Conservation (phyloP, 1,140 invertebrate genomes). For the Drosophila littoralis region DNA sequence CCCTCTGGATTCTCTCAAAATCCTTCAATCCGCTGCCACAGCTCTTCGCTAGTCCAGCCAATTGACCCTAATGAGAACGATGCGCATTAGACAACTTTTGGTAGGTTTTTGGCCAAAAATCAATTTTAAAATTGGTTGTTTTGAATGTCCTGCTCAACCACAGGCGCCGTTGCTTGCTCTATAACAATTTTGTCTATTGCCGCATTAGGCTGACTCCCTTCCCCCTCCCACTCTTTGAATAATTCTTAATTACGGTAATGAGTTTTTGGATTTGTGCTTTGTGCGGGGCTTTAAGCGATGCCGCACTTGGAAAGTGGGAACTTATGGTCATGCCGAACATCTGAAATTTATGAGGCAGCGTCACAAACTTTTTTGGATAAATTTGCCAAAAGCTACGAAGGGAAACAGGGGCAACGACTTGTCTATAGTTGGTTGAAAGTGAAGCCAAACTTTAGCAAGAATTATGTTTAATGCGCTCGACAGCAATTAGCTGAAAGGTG, state of each 20-base stretch:
- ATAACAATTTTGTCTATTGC: constrained; percentile 50
- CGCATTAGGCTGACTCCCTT: neutral
- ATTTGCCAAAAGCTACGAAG: constrained; percentile 25
- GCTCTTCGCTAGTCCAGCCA: constrained; percentile 12
- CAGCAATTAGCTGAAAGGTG: constrained; percentile 33
- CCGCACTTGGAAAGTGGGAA: constrained; percentile 48
- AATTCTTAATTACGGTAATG: constrained; percentile 74
- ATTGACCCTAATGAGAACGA: constrained; percentile 64
- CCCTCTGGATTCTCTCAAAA: neutral
- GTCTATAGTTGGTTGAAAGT: constrained; percentile 46
- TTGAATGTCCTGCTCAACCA: constrained; percentile 34
- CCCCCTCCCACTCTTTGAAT: neutral
- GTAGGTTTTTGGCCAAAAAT: constrained; percentile 41
- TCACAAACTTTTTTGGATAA: constrained; percentile 54
- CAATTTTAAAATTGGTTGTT: constrained; percentile 67
- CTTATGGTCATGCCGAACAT: constrained; percentile 72
- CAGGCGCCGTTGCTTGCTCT: constrained; percentile 41
- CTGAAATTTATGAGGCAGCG: constrained; percentile 69
- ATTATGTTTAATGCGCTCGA: constrained; percentile 12
- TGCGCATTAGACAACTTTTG: constrained; percentile 33
- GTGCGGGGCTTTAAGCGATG: constrained; percentile 26
- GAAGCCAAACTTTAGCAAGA: constrained; percentile 52
- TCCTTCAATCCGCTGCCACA: neutral
- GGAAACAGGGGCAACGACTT: constrained; percentile 34
- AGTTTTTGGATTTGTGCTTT: constrained; percentile 70